phyloP scores from a whole-genome alignment of 1,140 invertebrate genomes.

The Metaphire vulgaris region DNA sequence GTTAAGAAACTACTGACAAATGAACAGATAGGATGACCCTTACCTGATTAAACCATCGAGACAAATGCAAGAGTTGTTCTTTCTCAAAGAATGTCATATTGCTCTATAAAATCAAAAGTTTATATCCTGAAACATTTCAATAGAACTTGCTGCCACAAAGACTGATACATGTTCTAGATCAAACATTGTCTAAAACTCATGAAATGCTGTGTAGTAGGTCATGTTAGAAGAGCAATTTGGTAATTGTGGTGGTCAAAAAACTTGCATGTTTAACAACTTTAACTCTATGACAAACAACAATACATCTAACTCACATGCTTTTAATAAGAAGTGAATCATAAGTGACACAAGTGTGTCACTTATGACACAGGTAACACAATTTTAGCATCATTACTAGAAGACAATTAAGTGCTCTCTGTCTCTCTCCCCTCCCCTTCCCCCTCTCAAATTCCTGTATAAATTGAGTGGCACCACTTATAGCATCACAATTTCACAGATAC shows the following conservation, averaged over 20 bases:
- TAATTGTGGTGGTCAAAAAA: neutral
- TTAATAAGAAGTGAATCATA: no score
- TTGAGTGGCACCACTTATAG: neutral
- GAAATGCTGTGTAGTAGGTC: neutral
- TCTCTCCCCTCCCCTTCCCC: no score
- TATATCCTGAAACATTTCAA: neutral
- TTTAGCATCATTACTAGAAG: no score
- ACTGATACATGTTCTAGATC: no score
- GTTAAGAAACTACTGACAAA: neutral
- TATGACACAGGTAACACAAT: no score
- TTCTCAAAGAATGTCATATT: neutral
- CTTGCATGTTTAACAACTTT: neutral
- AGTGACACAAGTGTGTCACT: no score
- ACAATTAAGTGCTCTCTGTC: no score
- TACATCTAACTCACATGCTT: no score
- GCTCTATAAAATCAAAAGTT: neutral
- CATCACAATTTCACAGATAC: no score
- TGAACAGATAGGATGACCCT: neutral
- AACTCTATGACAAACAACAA: neutral
- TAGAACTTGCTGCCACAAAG: no score
- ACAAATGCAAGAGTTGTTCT: neutral
- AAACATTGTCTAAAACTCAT: no score
- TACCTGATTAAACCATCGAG: neutral
- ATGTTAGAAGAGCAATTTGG: neutral
- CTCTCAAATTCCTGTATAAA: no score